Evolutionary conservation across 2,888 invertebrate genomes (phyloP), one percentile per base, ranked within the genome.

Genomic region (Tenthredo mesomela): DNA sequence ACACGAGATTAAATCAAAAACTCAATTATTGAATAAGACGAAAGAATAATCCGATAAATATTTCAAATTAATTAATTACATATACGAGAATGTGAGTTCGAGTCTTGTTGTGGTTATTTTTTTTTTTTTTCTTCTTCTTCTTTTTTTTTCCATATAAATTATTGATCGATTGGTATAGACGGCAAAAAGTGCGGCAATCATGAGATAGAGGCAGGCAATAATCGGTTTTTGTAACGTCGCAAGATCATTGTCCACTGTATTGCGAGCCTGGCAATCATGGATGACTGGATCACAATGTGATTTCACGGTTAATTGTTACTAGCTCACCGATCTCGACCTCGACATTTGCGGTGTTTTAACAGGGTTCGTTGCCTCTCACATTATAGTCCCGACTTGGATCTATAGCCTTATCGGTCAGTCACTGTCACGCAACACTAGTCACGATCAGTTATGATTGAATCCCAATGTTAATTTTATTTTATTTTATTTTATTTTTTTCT

Each of bases 301-400:
- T 89, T 89, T 88, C 86, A 89, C 88, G 88, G 87, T 88, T 88
- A 87, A 82, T 70, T 61, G 80, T 80, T 50, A 58, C 58, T 61
- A 80, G 47, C 61, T 21, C 25, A 61, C 78, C 58, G 78, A 80
- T 80, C 78, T 80, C 82, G 82, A 67, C 90, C 90, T 90, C 89
- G 90, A 89, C 89, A 89, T 90, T 89, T 88, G 88, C 88, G 88
- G 89, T 85, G 85, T 71, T 82, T 82, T 84, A 70, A 85, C 80
- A 78, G 85, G 86, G 88, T 88, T 89, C 88, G 87, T 86, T 86
- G 88, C 86, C 88, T 89, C 83, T 86, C 37, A 71, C 54, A n/a
- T 54, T 50, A 25, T 25, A 12, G 25, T 29, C 37, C 25, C 75
- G 25, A 61, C 70, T n/a, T 33, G 9, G 47, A 75, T 75, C 47